Evolutionary conservation across 2,113 vertebrate genomes (phyloP).

Genomic region (Trachemys scripta): DNA sequence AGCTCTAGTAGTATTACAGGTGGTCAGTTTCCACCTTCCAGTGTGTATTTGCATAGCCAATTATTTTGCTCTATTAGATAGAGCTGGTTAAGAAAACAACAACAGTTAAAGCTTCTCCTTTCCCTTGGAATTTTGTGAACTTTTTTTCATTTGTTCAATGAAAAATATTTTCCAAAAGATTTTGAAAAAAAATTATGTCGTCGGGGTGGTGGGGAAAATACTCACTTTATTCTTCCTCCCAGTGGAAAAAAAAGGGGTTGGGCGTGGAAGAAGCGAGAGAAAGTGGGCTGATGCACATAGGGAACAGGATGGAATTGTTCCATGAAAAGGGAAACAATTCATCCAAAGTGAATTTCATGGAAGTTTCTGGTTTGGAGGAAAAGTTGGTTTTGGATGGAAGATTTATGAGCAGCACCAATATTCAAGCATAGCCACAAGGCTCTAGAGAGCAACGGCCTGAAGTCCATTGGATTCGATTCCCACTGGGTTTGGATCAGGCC

Average conservation of each 20-base stretch:
- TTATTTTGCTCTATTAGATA: too few species aligned
- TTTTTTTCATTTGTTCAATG: neutral
- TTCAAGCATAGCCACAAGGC: neutral
- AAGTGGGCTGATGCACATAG: fast-evolving
- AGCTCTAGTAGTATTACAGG: too few species aligned
- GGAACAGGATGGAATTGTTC: neutral
- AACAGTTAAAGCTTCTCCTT: neutral
- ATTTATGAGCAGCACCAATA: neutral
- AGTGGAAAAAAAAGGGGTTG: neutral
- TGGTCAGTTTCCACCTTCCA: too few species aligned
- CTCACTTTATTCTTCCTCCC: neutral
- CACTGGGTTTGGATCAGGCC: neutral
- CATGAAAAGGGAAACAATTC: neutral
- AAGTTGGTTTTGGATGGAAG: neutral
- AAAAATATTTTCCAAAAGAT: neutral
- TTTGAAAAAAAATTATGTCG: neutral
- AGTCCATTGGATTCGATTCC: neutral
- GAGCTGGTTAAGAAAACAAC: too few species aligned
- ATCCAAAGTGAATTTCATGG: neutral
- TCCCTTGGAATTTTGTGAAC: neutral
- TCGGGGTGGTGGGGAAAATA: neutral
- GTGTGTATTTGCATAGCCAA: too few species aligned
- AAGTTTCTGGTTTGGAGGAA: fast-evolving
- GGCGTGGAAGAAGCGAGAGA: neutral
- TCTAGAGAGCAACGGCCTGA: neutral